A percentile compares a stretch with the other conserved stretches of the same genome.
phyloP scores from a whole-genome alignment of 1,140 invertebrate genomes.

The Cydia fagiglandana region DNA sequence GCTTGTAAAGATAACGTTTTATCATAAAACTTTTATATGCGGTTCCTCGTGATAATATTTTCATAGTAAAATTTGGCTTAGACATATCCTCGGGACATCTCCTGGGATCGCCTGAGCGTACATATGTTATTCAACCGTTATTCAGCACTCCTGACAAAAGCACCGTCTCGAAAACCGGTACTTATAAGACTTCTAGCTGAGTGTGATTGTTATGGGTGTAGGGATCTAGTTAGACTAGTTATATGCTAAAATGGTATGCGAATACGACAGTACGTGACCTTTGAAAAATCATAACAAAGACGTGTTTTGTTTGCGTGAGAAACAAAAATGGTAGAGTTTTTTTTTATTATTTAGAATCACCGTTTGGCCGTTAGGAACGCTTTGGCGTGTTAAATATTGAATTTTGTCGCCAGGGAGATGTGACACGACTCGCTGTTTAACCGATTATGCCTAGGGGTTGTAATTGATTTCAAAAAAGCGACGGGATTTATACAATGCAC shows the following conservation, averaged over 20 bases:
- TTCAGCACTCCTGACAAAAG: not conserved
- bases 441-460: not conserved
- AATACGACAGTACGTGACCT: constrained; percentile 31
- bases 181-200: not conserved
- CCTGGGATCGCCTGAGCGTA: constrained; percentile 33
- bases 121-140: constrained; percentile 32
- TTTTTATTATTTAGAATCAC: constrained; percentile 29
- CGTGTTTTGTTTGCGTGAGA: constrained; percentile 35
- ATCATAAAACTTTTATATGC: constrained; percentile 33
- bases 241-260: not conserved
- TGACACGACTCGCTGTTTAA: not conserved
- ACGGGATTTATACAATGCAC: not conserved
- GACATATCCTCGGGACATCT: constrained; percentile 29
- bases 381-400: constrained; percentile 23
- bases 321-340: constrained; percentile 13
- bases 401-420: not conserved
- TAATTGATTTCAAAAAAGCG: not conserved
- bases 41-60: constrained; percentile 32
- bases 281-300: constrained; percentile 39
- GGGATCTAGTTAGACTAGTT: not conserved
- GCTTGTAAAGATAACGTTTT: constrained; percentile 30
- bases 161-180: not conserved
- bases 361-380: constrained; percentile 13
- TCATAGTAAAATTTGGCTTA: constrained; percentile 37
- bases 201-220: not conserved